Conservation (phyloP, 2,888 invertebrate species). For the Tetragonula carbonaria region DNA sequence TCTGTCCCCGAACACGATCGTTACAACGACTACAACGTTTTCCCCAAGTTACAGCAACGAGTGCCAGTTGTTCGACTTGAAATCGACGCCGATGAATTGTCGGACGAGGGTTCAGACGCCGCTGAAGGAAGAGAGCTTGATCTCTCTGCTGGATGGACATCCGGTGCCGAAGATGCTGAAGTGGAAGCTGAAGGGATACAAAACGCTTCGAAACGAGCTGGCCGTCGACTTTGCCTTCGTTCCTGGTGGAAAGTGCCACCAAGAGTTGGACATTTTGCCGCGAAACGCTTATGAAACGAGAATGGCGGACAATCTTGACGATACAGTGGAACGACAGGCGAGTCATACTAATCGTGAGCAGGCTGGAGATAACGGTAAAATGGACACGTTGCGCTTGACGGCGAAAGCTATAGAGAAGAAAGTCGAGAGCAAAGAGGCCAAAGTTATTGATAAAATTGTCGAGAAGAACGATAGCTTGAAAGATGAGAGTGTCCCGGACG, state of each 20-base stretch:
- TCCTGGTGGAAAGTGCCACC: slow-evolving; percentile 2
- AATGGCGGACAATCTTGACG: too few relatives aligned
- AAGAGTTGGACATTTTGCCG: slow-evolving; percentile 30
- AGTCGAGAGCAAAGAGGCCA: not conserved
- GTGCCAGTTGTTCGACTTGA: slow-evolving; percentile 8
- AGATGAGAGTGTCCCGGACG: too few relatives aligned
- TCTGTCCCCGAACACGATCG: not conserved
- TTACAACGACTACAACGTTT: not conserved
- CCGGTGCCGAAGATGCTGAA: slow-evolving; percentile 44
- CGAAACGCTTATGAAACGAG: not conserved
- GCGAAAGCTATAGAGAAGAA: slow-evolving; percentile 25
- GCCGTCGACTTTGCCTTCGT: slow-evolving; percentile 55
- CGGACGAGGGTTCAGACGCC: not conserved
- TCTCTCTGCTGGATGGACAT: slow-evolving; percentile 44
- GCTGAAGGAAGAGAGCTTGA: slow-evolving; percentile 6
- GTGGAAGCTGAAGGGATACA: slow-evolving; percentile 55
- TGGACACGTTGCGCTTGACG: not conserved
- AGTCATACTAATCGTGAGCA: accelerated
- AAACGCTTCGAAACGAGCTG: slow-evolving; percentile 38
- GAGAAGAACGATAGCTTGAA: accelerated
- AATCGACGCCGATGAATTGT: not conserved
- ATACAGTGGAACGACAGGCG: too few relatives aligned
- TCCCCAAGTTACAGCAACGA: not conserved
- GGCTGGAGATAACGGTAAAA: too few relatives aligned
- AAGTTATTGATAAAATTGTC: accelerated